Base-by-base conservation (phyloP, 2,888 invertebrate genomes). In the Romanomermis culicivorax region DNA sequence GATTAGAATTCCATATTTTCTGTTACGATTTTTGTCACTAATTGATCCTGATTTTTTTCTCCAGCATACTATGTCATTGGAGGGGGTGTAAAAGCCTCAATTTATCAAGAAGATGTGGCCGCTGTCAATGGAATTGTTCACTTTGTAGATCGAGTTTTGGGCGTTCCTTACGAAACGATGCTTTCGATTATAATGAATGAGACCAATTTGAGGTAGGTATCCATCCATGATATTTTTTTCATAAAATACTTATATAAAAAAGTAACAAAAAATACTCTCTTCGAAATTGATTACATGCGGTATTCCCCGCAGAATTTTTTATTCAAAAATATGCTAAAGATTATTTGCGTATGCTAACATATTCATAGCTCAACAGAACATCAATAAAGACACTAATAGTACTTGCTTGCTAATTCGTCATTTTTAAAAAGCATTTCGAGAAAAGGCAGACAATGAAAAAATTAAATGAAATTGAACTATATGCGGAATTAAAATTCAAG, bases 51-150 rank as follows among this genome's bases (percentile, higher is more conserved):
- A 36, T 36, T 36, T 36, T 36, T 36, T 36, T n/a, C n/a, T 65
- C 55, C 57, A 67, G 66, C 69, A 2, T 69, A 68, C 56, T 69
- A 68, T 55, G 68, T 68, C 14, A 62, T 66, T 42, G 68, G 68
- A 11, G 68, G 69, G 4, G 68, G 68, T 3, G 63, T 69, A 7
- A 55, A 58, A 45, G 67, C 68, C 4, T 63, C 65, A 2, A 66
- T 68, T 20, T 61, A 63, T 55, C 59, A 61, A 57, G 66, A 68
- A 42, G 65, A 68, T 54, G 64, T 68, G 14, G 67, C 69, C 2
- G 67, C 65, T 17, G 65, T 64, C 1, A 68, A 68, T 54, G 68
- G 68, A 49, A 68, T 68, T 42, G 62, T 68, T 23, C 68, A 68
- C 56, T 68, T 67, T 58, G 67, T 68, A 45, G 68, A 68, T 51